These are phyloP conservation scores for Drosophila fungiperda DNA, from an alignment of 2,888 invertebrate genomes.

Conservation along the genomic window DNA sequence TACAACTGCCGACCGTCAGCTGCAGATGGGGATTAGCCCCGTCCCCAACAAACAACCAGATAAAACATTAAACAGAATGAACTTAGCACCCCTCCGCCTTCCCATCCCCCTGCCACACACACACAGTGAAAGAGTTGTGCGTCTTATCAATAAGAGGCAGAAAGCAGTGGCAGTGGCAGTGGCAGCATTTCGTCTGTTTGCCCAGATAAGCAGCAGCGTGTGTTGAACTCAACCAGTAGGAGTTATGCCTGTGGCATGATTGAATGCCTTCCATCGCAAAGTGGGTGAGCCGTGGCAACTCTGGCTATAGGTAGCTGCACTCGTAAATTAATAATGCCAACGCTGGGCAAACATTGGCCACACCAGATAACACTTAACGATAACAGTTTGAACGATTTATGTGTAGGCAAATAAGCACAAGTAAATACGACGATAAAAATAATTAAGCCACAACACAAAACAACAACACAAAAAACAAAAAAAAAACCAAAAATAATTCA, in stretches of 20 bases:
- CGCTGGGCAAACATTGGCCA: conserved; percentile 42
- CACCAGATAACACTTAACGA: conserved; percentile 51
- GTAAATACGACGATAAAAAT: conserved; percentile 60
- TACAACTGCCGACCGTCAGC: conserved; percentile 50
- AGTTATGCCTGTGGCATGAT: conserved; percentile 43
- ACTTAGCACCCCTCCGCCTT: conserved; percentile 9
- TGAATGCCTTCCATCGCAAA: conserved; percentile 63
- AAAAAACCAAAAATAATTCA: not conserved
- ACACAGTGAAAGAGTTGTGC: conserved; percentile 47
- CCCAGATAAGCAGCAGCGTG: conserved; percentile 53
- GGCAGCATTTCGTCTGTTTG: conserved; percentile 44
- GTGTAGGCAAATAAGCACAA: conserved; percentile 55
- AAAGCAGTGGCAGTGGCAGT: not conserved
- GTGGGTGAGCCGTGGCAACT: not conserved
- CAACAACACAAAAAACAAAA: not conserved
- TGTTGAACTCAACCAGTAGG: conserved; percentile 55
- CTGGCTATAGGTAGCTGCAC: conserved; percentile 49
- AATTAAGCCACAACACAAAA: conserved; percentile 57
- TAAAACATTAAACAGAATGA: conserved; percentile 51
- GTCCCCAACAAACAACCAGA: conserved; percentile 9
- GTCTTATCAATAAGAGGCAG: conserved; percentile 64
- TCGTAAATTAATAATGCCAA: conserved; percentile 65
- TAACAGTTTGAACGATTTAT: conserved; percentile 75
- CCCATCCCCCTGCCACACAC: not conserved
- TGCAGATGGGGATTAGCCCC: conserved; percentile 48